Evolutionary conservation across 2,888 invertebrate genomes (phyloP), one percentile per base, ranked within the genome.

Genomic region (Sarcophaga carnaria): DNA sequence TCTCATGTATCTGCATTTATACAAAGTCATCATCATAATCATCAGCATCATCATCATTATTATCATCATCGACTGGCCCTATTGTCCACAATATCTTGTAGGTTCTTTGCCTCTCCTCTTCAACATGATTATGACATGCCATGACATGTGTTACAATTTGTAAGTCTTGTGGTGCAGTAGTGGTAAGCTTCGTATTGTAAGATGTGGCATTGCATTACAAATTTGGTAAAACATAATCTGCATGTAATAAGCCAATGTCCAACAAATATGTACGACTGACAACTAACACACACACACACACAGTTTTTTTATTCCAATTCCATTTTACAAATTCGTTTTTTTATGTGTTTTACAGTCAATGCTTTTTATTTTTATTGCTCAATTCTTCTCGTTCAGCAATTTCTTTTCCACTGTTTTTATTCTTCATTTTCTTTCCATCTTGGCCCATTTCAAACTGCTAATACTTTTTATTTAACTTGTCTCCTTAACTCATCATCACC

Each of bases 211-310:
- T 74, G 85, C 66, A 86, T 86, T 83, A 83, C 83, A 83, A 54
- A 69, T 80, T 80, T 80, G 83, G 72, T 86, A 83, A 37, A 37
- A 80, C 80, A 86, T 80, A 86, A 86, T 86, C 80, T 86, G 86
- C 83, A 83, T 86, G 80, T 86, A 86, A 86, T 86, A 86, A 83
- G 86, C 86, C 86, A 80, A 74, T 86, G 86, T 86, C 80, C 80
- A 80, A 85, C 80, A 85, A 85, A 80, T 80, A 80, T 69, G 76
- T 72, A 22, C 22, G 22, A 22, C 72, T 76, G 67, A 77, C 86
- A 70, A 80, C 83, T 80, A 76, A 22, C 22, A 22, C 22, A 22
- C 22, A 22, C 22, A 72, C 66, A 71, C 75, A 84, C 63, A 37
- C 37, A 64, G 11, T 25, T 45, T 22, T 25, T 77, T 76, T 47